Conservation (phyloP, 92 coral and sea anemone genomes). For the Desmophyllum pertusum region DNA sequence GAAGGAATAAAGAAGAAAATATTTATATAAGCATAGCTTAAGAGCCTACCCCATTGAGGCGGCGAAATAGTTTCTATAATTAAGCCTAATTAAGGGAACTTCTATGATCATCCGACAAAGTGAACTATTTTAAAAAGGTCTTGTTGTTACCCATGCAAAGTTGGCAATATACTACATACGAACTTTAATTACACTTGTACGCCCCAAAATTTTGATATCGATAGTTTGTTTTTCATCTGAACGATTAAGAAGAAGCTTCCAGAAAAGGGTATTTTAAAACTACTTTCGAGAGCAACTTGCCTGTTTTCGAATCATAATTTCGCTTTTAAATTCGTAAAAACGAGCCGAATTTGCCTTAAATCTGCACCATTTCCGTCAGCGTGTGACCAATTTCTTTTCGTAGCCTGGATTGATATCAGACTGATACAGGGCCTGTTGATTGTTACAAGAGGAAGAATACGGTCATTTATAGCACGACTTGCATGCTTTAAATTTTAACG, state of each 20-base stretch:
- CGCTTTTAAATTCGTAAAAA: not conserved
- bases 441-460: not conserved
- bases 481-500: slow-evolving; percentile 16
- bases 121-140: not conserved
- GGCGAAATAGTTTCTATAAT: slow-evolving; percentile 19
- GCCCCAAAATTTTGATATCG: not conserved
- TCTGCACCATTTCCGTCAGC: slow-evolving; percentile 14
- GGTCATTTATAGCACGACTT: slow-evolving; percentile 4
- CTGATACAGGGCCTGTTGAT: not conserved
- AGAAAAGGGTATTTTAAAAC: not conserved
- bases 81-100: slow-evolving; percentile 1
- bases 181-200: not conserved
- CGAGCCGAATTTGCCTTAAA: not conserved
- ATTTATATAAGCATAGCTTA: slow-evolving; percentile 20
- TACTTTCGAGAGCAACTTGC: not conserved
- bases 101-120: slow-evolving; percentile 1
- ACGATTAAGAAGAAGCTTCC: not conserved
- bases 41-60: not conserved
- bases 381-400: not conserved
- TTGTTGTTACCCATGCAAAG: slow-evolving; percentile 1
- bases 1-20: not conserved
- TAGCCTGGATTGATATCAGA: not conserved
- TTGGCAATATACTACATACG: not conserved
- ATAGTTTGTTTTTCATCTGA: not conserved
- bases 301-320: not conserved